Evolutionary conservation across 2,113 vertebrate genomes (phyloP).

Genomic region (Aegotheles bennettii): DNA sequence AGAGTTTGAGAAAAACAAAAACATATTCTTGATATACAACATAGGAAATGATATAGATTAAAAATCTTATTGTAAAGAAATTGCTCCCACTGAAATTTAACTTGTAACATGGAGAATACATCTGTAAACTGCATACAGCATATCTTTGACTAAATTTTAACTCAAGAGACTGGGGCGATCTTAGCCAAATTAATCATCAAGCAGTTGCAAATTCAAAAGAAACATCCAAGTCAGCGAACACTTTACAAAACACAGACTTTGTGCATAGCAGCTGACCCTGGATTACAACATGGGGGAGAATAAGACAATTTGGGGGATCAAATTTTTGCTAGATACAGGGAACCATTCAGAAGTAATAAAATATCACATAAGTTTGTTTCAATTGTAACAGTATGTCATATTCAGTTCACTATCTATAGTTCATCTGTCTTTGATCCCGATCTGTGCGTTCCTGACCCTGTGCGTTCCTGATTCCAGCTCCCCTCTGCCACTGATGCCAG

Average conservation of each 20-base stretch:
- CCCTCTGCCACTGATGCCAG: no score
- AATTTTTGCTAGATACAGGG: slow-evolving; percentile 65
- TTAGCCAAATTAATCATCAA: slow-evolving; percentile 42
- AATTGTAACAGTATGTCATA: slow-evolving; percentile 66
- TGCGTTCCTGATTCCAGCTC: no score
- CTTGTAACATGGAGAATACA: background rate
- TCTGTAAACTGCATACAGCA: slow-evolving; percentile 10
- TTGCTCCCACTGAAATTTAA: slow-evolving; percentile 45
- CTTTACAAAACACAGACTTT: slow-evolving; percentile 40
- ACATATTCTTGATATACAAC: slow-evolving; percentile 61
- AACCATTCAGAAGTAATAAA: slow-evolving; percentile 66
- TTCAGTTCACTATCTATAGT: no score
- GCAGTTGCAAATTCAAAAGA: slow-evolving; percentile 52
- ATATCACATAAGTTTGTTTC: slow-evolving; percentile 71
- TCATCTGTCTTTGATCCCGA: no score
- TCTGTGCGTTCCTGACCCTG: no score
- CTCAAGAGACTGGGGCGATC: slow-evolving; percentile 23
- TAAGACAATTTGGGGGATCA: background rate
- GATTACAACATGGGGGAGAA: slow-evolving; percentile 33
- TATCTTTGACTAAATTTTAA: slow-evolving; percentile 21
- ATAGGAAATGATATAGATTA: slow-evolving; percentile 31
- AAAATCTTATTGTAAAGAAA: slow-evolving; percentile 41
- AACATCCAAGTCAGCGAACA: slow-evolving; percentile 55
- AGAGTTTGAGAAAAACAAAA: slow-evolving; percentile 57
- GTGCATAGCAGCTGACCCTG: slow-evolving; percentile 45